phyloP scores from a whole-genome alignment of 2,113 vertebrate genomes.

The Rostratula benghalensis region DNA sequence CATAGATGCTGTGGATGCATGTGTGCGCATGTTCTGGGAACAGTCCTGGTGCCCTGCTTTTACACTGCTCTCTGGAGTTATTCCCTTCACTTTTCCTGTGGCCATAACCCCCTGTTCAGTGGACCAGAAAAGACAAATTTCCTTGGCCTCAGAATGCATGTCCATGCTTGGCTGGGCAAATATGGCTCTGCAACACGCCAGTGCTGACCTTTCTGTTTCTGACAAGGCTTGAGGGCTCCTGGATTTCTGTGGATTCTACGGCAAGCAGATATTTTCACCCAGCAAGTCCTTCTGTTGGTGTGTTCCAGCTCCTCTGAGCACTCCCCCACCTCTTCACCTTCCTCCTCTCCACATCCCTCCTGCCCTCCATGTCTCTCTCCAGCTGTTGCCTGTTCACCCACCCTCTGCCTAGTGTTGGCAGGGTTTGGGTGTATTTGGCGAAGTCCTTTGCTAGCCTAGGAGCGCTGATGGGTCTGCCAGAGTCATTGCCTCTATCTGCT shows the following conservation, averaged over 20 bases:
- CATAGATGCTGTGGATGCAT: not conserved
- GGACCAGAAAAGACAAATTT: not conserved
- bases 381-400: not conserved
- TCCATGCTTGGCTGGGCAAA: not conserved
- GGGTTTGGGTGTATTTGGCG: rapidly evolving
- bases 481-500: not conserved
- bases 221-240: not conserved
- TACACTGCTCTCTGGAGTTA: not conserved
- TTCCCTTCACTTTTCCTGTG: not conserved
- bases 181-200: rapidly evolving
- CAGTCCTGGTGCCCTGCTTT: rapidly evolving
- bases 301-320: rapidly evolving
- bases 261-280: not conserved
- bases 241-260: not conserved
- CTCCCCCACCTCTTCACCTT: not conserved
- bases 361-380: not conserved
- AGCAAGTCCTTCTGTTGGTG: not conserved
- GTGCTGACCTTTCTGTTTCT: not conserved
- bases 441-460: not conserved
- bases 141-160: not conserved
- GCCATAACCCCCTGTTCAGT: not conserved
- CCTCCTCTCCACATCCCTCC: not conserved
- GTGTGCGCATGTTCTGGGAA: not conserved
- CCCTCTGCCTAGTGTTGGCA: not conserved
- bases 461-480: not conserved